Conservation (phyloP, 2,888 invertebrate genomes). For the Heliconius charithonia region DNA sequence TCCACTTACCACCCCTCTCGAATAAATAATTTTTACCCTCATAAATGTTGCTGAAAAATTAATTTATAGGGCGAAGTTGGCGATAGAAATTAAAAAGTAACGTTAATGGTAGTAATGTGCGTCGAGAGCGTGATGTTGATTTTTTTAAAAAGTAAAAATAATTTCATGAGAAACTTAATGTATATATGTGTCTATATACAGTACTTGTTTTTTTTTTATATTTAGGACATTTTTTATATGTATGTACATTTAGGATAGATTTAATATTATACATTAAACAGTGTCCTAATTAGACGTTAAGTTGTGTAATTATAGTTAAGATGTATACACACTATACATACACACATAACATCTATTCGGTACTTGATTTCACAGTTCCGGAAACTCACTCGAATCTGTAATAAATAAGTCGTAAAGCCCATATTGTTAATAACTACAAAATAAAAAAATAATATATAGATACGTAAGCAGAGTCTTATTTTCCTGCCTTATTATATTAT, state of each 20-base stretch:
- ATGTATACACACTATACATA: too few relatives aligned
- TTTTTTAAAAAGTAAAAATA: slow-evolving; percentile 13
- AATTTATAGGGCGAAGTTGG: slow-evolving; percentile 70
- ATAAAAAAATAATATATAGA: too few relatives aligned
- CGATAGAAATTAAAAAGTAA: slow-evolving; percentile 60
- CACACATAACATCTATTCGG: too few relatives aligned
- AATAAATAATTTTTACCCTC: slow-evolving; percentile 51
- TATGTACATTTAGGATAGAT: too few relatives aligned
- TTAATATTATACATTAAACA: too few relatives aligned
- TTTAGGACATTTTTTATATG: too few relatives aligned
- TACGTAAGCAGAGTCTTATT: background rate
- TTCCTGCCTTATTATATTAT: background rate
- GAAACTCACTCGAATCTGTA: background rate
- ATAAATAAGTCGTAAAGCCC: too few relatives aligned
- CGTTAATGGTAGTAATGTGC: slow-evolving; percentile 23
- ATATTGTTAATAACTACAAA: too few relatives aligned
- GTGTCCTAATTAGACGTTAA: too few relatives aligned
- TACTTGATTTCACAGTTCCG: background rate
- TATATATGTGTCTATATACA: background rate
- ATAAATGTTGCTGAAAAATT: slow-evolving; percentile 64
- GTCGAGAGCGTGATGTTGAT: slow-evolving; percentile 7
- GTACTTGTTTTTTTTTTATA: too few relatives aligned
- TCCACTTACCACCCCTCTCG: slow-evolving; percentile 51
- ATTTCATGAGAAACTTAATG: background rate
- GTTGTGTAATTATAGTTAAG: too few relatives aligned